Percentiles rank a stretch among this genome's conserved stretches.
Conservation (phyloP, 2,888 invertebrate genomes). For the Norana najaformis region DNA sequence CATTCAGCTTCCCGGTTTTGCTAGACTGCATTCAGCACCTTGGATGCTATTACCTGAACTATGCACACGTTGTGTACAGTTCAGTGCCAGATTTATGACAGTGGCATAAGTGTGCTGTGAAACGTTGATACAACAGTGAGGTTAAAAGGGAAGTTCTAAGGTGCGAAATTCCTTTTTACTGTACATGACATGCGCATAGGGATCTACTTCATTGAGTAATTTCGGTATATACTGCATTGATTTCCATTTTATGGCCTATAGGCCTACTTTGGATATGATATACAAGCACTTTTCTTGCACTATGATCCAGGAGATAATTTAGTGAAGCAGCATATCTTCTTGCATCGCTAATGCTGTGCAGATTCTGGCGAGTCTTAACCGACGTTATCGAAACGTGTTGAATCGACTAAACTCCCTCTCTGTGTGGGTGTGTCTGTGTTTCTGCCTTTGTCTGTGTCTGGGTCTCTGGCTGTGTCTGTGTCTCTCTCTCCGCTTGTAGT, state of each 20-base stretch:
- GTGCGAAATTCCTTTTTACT: not conserved
- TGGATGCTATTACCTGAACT: not conserved
- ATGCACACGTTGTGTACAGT: not conserved
- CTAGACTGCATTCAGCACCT: not conserved
- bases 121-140: not conserved
- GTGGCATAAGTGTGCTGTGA: not conserved
- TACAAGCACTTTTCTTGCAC: not conserved
- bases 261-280: not conserved
- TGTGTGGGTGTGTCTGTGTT: not conserved
- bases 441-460: not conserved
- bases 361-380: not conserved
- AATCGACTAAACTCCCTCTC: not conserved
- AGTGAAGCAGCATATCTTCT: not conserved
- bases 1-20: not conserved
- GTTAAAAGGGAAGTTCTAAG: not conserved
- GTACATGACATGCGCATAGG: no score
- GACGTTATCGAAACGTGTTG: not conserved
- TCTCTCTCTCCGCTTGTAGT: not conserved
- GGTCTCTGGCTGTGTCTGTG: not conserved
- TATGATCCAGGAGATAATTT: not conserved
- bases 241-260: not conserved
- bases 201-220: not conserved
- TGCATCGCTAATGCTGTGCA: not conserved
- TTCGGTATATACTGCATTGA: not conserved
- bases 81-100: not conserved